phyloP scores from a whole-genome alignment of 2,797 vertebrate species.

The Clarias fuscus region DNA sequence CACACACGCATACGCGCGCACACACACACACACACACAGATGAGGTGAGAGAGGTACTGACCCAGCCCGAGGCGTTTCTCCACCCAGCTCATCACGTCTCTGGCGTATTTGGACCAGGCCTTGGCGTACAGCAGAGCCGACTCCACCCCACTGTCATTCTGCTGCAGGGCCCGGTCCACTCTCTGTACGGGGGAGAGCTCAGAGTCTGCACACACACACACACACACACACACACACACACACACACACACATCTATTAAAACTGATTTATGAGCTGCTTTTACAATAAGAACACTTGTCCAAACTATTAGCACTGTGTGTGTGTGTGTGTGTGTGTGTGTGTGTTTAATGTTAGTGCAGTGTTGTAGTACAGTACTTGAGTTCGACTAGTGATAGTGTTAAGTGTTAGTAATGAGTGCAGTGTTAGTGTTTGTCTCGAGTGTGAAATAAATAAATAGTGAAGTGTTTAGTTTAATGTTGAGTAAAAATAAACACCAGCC shows the following conservation, averaged over 20 bases:
- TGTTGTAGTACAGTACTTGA: not conserved
- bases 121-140: constrained; percentile 84
- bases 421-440: too few relatives aligned
- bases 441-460: too few relatives aligned
- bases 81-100: constrained; percentile 81
- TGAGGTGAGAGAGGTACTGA: constrained; percentile 66
- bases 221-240: constrained; percentile 23
- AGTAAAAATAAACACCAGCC: too few relatives aligned
- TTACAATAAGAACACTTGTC: not conserved
- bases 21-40: not conserved
- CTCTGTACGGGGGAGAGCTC: constrained; percentile 68
- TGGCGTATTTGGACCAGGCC: constrained; percentile 86
- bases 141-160: constrained; percentile 80
- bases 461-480: not conserved
- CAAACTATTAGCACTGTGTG: not conserved
- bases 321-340: not conserved
- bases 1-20: not conserved
- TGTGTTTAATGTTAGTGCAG: not conserved
- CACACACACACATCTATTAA: not conserved
- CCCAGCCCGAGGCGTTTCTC: constrained; percentile 82
- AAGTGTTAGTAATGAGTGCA: not conserved
- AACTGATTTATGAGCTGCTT: not conserved
- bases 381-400: too few relatives aligned
- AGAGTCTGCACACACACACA: constrained; percentile 32
- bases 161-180: constrained; percentile 79